These are phyloP conservation scores for Toxotes lorentzi DNA, from an alignment of 2,797 vertebrate genomes.

Conservation along the genomic window DNA sequence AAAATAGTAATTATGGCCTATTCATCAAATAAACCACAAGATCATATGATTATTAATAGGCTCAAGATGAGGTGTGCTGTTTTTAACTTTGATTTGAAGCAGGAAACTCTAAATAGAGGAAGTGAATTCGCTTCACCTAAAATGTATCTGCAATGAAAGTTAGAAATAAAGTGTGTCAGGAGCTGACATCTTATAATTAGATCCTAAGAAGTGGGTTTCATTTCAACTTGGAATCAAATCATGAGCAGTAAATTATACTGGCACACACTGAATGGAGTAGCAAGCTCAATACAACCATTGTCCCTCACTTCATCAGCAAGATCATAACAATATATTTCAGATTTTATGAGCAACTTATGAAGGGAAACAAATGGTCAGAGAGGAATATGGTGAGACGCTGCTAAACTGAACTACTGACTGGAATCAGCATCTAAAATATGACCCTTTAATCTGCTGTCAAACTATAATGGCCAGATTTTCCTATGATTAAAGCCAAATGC, in stretches of 20 bases:
- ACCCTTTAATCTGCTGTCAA: not conserved
- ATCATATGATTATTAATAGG: slow-evolving; percentile 10
- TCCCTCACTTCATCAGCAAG: not conserved
- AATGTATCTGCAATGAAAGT: slow-evolving; percentile 7
- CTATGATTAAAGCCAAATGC: not conserved
- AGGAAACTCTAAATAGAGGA: slow-evolving; percentile 16
- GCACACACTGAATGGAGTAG: not conserved
- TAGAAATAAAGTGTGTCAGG: slow-evolving; percentile 24
- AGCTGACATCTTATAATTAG: slow-evolving; percentile 18
- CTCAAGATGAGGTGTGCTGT: not conserved
- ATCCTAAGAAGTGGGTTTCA: slow-evolving; percentile 13
- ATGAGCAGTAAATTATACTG: not conserved
- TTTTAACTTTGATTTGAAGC: slow-evolving; percentile 31
- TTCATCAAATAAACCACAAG: slow-evolving; percentile 18
- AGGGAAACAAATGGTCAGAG: not conserved
- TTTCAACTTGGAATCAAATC: slow-evolving; percentile 26
- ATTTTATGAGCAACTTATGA: not conserved
- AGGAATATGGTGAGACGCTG: not conserved
- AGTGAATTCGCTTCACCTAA: slow-evolving; percentile 12
- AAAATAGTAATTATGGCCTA: slow-evolving; percentile 15
- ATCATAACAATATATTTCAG: not conserved
- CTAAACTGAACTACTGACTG: not conserved
- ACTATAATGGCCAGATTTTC: not conserved
- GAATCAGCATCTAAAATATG: not conserved
- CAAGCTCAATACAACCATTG: not conserved